Evolutionary conservation across 2,888 invertebrate species (phyloP), one percentile per base, ranked within the genome.

Genomic region (Scelioninae gen. 1): DNA sequence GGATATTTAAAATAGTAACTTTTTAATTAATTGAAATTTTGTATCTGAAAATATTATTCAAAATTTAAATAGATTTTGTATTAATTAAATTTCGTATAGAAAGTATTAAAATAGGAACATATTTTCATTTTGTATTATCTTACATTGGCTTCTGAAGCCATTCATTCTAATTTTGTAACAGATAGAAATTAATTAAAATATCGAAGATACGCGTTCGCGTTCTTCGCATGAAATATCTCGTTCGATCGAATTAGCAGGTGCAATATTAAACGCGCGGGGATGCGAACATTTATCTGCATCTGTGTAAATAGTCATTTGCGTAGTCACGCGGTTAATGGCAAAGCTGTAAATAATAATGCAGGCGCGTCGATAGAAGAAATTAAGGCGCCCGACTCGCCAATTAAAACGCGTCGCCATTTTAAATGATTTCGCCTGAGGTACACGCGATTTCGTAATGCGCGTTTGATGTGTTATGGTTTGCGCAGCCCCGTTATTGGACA

Each of bases 261-360:
- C 82, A 78, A 72, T 81, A 69, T 82, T 77, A 72, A 77, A 77
- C 74, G 60, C 47, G 32, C 65, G 53, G 66, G 72, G 74, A 51
- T 82, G 77, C 66, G 56, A 82, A 62, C 82, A 82, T 82, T 82
- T 82, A 82, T 82, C 77, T 82, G 77, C 58, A 82, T 82, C 72
- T 77, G 82, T 76, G 82, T 82, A 82, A 82, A 82, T 82, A 76
- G 76, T 82, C 58, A 82, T 82, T 82, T 82, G 76, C 71, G 72
- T 53, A 76, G 71, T 72, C 51, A 60, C 71, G 60, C 71, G 60
- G 76, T 71, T 82, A 82, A 82, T 82, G 68, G 76, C 76, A 51
- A 49, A 51, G 81, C 71, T 76, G 75, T 76, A 75, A 81, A 81
- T 82, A 82, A 76, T 82, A 76, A 74, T 76, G 38, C 66, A 34